phyloP scores from a whole-genome alignment of 2,113 vertebrate genomes.

The Antigone vipio region DNA sequence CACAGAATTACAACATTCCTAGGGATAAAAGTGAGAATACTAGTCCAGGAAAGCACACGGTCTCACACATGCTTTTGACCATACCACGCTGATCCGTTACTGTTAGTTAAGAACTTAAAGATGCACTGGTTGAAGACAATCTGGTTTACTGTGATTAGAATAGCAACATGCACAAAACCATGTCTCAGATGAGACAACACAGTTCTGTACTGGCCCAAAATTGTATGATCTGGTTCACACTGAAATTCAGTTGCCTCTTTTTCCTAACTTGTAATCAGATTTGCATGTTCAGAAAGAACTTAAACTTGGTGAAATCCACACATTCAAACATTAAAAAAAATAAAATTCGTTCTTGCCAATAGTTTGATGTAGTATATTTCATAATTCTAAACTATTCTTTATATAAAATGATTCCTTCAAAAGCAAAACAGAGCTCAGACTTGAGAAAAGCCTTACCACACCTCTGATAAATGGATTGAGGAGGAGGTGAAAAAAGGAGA shows the following conservation, averaged over 20 bases:
- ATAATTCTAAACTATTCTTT: background rate
- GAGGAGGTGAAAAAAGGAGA: background rate
- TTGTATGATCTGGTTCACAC: background rate
- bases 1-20: background rate
- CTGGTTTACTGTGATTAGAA: background rate
- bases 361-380: background rate
- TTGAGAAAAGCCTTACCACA: background rate
- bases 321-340: background rate
- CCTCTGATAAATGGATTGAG: background rate
- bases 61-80: background rate
- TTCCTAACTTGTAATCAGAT: background rate
- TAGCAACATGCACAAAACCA: background rate
- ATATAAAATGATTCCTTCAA: background rate
- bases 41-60: background rate
- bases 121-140: background rate
- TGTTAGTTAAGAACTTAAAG: background rate
- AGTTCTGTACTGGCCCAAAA: background rate
- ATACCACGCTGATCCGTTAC: background rate
- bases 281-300: background rate
- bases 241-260: background rate
- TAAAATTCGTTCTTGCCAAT: background rate
- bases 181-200: background rate
- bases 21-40: background rate
- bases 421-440: background rate
- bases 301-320: background rate